phyloP scores from a whole-genome alignment of 1,140 invertebrate genomes.

The Chymomyza costata region DNA sequence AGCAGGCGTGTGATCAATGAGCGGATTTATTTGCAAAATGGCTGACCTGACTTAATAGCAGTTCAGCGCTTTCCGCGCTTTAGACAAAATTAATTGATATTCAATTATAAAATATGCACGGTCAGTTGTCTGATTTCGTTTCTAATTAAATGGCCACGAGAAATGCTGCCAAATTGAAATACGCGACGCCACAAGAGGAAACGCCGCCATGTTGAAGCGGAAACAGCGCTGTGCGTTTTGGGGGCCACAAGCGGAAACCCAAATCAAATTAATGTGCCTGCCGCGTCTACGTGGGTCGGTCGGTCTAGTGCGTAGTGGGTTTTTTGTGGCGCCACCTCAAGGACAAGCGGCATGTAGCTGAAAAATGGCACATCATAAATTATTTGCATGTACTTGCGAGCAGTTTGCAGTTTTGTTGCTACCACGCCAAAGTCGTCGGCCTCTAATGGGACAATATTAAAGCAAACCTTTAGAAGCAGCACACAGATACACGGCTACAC shows the following conservation, averaged over 20 bases:
- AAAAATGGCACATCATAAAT: constrained; percentile 58
- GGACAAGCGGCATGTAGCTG: constrained; percentile 2
- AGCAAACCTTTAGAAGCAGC: no score
- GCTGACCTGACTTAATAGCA: constrained; percentile 22
- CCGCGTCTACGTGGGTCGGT: neutral
- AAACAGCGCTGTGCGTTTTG: no score
- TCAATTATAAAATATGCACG: constrained; percentile 29
- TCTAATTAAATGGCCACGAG: constrained; percentile 41
- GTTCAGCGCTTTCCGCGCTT: constrained; percentile 17
- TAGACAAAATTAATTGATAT: constrained; percentile 53
- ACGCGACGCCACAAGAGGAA: constrained; percentile 33
- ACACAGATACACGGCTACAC: no score
- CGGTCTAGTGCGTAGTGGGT: no score
- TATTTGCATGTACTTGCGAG: constrained; percentile 26
- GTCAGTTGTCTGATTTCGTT: constrained; percentile 26
- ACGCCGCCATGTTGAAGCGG: no score
- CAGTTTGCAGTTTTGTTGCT: neutral
- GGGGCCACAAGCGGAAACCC: no score
- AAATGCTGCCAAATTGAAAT: constrained; percentile 21
- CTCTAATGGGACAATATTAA: constrained; percentile 37
- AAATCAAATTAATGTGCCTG: constrained; percentile 48
- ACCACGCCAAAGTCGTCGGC: constrained; percentile 1
- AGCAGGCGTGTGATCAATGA: neutral
- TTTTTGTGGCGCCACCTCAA: neutral
- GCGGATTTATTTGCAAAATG: neutral